These are phyloP conservation scores for Panthera leo DNA, from an alignment of 2,113 vertebrate genomes.

Conservation along the genomic window DNA sequence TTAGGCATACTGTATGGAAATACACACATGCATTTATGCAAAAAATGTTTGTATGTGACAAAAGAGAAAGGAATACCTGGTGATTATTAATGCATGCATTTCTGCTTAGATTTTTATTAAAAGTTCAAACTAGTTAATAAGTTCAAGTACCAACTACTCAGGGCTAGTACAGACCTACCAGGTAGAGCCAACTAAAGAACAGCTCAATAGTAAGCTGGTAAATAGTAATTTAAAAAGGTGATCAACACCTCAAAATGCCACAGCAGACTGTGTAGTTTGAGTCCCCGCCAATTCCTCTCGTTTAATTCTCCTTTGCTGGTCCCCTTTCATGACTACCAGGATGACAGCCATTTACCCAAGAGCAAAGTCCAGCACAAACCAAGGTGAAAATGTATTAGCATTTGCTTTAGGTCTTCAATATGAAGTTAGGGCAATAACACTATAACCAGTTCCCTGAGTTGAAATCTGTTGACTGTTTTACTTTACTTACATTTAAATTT, in stretches of 20 bases:
- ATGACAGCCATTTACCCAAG: not conserved
- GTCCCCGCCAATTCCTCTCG: not conserved
- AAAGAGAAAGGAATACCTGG: not conserved
- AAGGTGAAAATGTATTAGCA: not conserved
- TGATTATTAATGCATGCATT: not conserved
- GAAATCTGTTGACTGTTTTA: not conserved
- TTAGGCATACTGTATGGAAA: not conserved
- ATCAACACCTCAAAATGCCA: not conserved
- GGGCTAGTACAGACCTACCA: not conserved
- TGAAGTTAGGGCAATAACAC: not conserved
- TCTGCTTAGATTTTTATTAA: not conserved
- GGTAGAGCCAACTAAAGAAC: not conserved
- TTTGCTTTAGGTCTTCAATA: not conserved
- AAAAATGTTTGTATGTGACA: not conserved
- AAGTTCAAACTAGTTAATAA: not conserved
- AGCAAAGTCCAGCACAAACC: conserved; percentile 27
- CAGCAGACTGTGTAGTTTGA: not conserved
- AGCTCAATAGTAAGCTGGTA: not conserved
- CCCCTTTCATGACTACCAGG: not conserved
- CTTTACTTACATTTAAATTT: conserved; percentile 55
- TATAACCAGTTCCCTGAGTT: not conserved
- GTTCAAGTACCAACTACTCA: not conserved
- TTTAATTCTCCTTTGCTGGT: not conserved
- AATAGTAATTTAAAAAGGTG: not conserved
- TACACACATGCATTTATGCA: not conserved